Conservation (phyloP, 2,113 vertebrate species). For the Rhagologus leucostigma region DNA sequence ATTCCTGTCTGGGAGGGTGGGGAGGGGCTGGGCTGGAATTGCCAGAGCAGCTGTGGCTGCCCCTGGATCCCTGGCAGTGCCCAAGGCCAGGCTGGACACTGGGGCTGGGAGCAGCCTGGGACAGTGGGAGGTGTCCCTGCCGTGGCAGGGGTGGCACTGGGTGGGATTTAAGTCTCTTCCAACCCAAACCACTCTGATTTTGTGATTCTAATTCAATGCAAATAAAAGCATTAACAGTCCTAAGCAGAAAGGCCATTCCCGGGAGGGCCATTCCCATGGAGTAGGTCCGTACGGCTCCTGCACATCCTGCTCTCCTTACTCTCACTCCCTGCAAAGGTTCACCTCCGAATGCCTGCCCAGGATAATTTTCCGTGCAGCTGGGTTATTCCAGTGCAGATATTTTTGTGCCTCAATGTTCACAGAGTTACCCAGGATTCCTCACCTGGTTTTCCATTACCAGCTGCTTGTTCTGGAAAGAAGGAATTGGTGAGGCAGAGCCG, state of each 20-base stretch:
- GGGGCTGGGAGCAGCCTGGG: not conserved
- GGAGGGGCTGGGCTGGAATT: too few relatives aligned
- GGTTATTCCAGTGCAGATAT: not conserved
- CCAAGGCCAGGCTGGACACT: not conserved
- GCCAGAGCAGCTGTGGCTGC: not conserved
- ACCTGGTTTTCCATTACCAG: not conserved
- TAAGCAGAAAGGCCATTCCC: accelerated
- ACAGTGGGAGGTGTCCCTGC: not conserved
- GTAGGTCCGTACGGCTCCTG: accelerated
- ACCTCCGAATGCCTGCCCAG: accelerated
- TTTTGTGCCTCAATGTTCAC: not conserved
- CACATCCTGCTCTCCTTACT: not conserved
- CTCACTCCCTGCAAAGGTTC: not conserved
- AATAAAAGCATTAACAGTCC: not conserved
- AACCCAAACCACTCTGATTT: not conserved
- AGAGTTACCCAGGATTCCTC: not conserved
- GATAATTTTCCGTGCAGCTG: not conserved
- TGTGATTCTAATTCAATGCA: not conserved
- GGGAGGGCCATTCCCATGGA: not conserved
- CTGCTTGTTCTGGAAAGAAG: not conserved
- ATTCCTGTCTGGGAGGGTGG: not conserved
- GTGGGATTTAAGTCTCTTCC: accelerated
- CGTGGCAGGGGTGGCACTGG: not conserved
- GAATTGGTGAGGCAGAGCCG: not conserved
- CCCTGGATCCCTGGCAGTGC: not conserved